phyloP scores from a whole-genome alignment of 2,797 vertebrate species.

The Falco biarmicus region DNA sequence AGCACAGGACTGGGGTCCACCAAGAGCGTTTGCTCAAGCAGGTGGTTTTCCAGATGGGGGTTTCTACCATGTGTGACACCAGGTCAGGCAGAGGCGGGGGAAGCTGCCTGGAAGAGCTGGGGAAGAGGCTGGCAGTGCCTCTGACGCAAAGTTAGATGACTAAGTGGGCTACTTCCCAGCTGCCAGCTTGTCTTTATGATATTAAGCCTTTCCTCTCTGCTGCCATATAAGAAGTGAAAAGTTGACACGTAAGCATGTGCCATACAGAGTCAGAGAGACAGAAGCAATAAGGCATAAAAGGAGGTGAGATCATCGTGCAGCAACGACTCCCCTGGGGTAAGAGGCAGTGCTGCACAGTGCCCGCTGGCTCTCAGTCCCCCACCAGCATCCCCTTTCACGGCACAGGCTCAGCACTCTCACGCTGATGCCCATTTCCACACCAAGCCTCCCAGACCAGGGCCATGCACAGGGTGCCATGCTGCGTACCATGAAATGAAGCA shows the following conservation, averaged over 20 bases:
- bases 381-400: neutral
- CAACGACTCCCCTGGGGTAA: slow-evolving; percentile 18
- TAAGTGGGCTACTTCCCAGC: slow-evolving; percentile 40
- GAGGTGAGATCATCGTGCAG: slow-evolving; percentile 59
- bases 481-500: accelerated
- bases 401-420: neutral
- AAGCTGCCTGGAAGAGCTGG: neutral
- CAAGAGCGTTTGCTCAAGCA: neutral
- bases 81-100: neutral
- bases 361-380: neutral
- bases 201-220: slow-evolving; percentile 49
- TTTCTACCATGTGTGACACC: neutral
- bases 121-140: neutral
- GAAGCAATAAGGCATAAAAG: slow-evolving; percentile 71
- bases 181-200: slow-evolving; percentile 58
- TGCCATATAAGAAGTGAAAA: slow-evolving; percentile 64
- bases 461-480: neutral
- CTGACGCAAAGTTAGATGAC: slow-evolving; percentile 49
- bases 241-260: slow-evolving; percentile 59
- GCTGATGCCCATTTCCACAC: neutral
- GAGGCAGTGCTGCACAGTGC: neutral
- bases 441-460: neutral
- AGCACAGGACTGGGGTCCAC: neutral
- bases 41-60: neutral
- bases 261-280: slow-evolving; percentile 53